Percentiles rank a stretch among this genome's conserved stretches.
Conservation (phyloP, 2,797 vertebrate genomes). For the Thamnophis elegans region DNA sequence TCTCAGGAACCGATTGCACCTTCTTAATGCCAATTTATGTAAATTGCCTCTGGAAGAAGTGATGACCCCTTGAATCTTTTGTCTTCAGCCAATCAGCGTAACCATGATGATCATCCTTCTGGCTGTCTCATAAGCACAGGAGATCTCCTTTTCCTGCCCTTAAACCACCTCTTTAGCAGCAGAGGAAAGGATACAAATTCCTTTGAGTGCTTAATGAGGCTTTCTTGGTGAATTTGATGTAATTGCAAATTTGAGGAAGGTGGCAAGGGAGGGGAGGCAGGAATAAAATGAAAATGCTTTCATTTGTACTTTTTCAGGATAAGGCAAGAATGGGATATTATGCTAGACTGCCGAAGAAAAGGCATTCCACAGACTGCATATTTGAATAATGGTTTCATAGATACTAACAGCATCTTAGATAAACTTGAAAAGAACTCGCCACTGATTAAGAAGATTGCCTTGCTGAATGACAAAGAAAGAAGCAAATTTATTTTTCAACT, state of each 20-base stretch:
- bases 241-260: not conserved
- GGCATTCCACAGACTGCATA: slow-evolving; percentile 73
- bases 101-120: not conserved
- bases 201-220: not conserved
- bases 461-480: slow-evolving; percentile 50
- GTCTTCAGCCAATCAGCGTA: not conserved
- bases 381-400: slow-evolving; percentile 71
- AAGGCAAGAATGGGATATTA: slow-evolving; percentile 76
- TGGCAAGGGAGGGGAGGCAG: not conserved
- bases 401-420: slow-evolving; percentile 57
- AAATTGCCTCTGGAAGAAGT: not conserved
- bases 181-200: not conserved
- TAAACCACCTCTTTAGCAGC: not conserved
- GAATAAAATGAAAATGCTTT: not conserved
- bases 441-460: slow-evolving; percentile 7
- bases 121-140: not conserved
- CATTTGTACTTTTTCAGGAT: slow-evolving; percentile 65
- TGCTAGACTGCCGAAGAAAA: slow-evolving; percentile 70
- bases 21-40: not conserved
- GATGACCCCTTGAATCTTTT: not conserved
- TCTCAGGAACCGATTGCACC: not conserved
- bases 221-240: not conserved
- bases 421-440: slow-evolving; percentile 45
- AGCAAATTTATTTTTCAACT: slow-evolving; percentile 73
- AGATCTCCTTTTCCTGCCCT: not conserved